Percentiles rank a stretch among this genome's conserved stretches.
Evolutionary conservation across 2,113 vertebrate species (phyloP).

Genomic region (Tympanuchus pallidicinctus): DNA sequence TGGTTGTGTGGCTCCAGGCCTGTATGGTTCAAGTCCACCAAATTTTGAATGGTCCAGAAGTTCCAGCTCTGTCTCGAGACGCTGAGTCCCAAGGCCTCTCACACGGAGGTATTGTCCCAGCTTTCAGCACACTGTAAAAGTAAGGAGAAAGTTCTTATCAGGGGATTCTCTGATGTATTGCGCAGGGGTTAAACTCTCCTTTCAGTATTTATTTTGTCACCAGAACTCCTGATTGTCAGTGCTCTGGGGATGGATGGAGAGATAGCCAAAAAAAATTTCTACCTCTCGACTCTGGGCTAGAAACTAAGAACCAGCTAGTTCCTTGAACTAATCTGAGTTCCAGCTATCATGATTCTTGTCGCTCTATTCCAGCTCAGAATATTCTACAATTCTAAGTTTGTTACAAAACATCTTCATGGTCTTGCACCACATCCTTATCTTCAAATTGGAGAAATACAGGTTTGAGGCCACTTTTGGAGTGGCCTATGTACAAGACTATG

Average conservation of each 20-base stretch:
- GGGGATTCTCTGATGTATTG: not conserved
- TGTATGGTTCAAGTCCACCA: not conserved
- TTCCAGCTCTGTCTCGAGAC: not conserved
- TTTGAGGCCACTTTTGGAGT: too few relatives aligned
- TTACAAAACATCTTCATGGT: not conserved
- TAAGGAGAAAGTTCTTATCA: not conserved
- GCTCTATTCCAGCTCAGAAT: too few relatives aligned
- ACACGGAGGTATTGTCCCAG: not conserved
- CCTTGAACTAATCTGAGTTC: not conserved
- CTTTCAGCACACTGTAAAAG: not conserved
- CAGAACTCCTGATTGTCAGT: not conserved
- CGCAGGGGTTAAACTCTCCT: not conserved
- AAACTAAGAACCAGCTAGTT: not conserved
- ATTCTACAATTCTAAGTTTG: not conserved
- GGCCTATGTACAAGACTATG: too few relatives aligned
- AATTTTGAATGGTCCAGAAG: not conserved
- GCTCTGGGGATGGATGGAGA: not conserved
- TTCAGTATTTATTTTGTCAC: not conserved
- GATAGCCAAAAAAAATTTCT: not conserved
- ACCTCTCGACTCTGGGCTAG: not conserved
- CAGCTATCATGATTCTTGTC: not conserved
- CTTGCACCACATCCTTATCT: too few relatives aligned
- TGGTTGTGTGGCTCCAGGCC: not conserved
- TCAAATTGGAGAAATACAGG: too few relatives aligned
- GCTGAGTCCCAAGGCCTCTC: not conserved